Evolutionary conservation across 2,888 invertebrate species (phyloP).

Genomic region (Meiosimyza platycephala): DNA sequence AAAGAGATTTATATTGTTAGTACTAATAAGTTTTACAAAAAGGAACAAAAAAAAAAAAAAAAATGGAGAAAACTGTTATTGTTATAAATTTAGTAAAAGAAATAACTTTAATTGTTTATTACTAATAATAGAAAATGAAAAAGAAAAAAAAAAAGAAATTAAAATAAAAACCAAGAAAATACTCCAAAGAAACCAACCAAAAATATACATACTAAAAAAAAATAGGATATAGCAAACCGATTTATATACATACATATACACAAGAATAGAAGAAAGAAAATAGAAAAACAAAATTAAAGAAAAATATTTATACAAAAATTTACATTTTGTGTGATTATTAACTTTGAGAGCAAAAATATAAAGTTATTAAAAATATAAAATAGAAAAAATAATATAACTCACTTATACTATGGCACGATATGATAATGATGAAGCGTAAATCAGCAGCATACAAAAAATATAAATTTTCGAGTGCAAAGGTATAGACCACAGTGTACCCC

Average conservation of each 20-base stretch:
- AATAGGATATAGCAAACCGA: constrained; percentile 42
- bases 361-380: no score
- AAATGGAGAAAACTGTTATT: constrained; percentile 48
- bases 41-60: not conserved
- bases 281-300: constrained; percentile 48
- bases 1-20: constrained; percentile 3
- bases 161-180: constrained; percentile 55
- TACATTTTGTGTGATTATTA: no score
- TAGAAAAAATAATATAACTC: no score
- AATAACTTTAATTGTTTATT: constrained; percentile 17
- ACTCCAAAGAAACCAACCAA: constrained; percentile 68
- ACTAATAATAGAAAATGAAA: constrained; percentile 31
- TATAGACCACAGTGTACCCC: no score
- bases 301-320: not conserved
- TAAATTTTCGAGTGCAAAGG: no score
- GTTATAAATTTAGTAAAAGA: constrained; percentile 54
- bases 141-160: constrained; percentile 45
- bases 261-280: constrained; percentile 48
- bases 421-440: no score
- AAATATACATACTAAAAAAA: constrained; percentile 47
- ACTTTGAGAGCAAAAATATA: no score
- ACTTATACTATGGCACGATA: no score
- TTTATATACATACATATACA: constrained; percentile 50
- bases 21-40: constrained; percentile 1
- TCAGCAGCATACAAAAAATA: no score